Conservation (phyloP, 2,888 invertebrate species). For the Leptinotarsa peninsularis region DNA sequence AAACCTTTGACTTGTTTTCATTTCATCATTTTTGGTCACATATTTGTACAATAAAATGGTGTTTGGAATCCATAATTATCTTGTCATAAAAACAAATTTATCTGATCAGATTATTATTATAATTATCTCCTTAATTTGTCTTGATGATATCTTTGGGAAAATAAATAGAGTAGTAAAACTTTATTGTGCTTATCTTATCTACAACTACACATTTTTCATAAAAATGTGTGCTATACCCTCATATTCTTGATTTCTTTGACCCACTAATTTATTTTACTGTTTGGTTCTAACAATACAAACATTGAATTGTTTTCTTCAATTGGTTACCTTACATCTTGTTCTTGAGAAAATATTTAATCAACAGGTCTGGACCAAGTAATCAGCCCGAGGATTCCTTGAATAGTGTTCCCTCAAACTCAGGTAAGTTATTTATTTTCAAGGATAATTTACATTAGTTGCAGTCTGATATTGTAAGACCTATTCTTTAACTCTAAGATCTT, state of each 20-base stretch:
- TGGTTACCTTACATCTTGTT: neutral
- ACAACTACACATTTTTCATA: neutral
- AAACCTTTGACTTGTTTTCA: neutral
- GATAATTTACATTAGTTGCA: neutral
- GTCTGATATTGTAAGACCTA: neutral
- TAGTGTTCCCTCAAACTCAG: conserved; percentile 16
- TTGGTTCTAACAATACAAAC: neutral
- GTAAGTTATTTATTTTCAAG: neutral
- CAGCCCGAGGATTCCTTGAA: conserved; percentile 23
- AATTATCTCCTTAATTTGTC: neutral
- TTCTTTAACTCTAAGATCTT: too few species aligned
- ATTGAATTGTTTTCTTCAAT: conserved; percentile 6
- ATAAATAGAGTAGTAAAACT: too few species aligned
- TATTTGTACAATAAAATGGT: neutral
- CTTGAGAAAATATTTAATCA: conserved; percentile 8
- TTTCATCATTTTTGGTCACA: neutral
- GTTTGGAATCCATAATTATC: too few species aligned
- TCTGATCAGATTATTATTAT: neutral
- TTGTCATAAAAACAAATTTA: neutral
- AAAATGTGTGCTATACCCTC: conserved; percentile 12
- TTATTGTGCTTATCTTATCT: conserved; percentile 5
- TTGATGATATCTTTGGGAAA: too few species aligned
- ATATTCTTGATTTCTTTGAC: neutral
- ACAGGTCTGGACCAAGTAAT: conserved; percentile 27
- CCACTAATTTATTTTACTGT: conserved; percentile 10